Percentiles rank a stretch among this genome's conserved stretches.
These are phyloP conservation scores for Drosophila tani DNA, from an alignment of 1,140 invertebrate species.

Conservation along the genomic window DNA sequence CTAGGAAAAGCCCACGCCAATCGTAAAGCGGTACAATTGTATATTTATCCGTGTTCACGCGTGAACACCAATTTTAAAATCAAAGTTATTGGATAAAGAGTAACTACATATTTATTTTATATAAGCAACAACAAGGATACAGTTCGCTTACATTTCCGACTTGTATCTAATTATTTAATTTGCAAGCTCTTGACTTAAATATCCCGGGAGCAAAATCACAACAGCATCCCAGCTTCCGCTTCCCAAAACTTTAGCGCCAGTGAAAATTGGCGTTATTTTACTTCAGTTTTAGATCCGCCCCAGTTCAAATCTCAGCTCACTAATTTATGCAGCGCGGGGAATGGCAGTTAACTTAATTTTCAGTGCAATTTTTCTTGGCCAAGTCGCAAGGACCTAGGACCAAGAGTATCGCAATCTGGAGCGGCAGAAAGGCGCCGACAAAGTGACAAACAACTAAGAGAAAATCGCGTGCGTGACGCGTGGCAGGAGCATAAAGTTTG, in stretches of 20 bases:
- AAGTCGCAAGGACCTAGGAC: slow-evolving; percentile 28
- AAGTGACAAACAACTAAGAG: slow-evolving; percentile 82
- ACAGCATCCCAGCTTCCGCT: slow-evolving; percentile 3
- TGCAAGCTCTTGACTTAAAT: not conserved
- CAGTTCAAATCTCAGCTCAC: slow-evolving; percentile 52
- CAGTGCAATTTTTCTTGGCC: slow-evolving; percentile 65
- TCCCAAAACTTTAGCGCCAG: slow-evolving; percentile 19
- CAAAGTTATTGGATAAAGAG: no score
- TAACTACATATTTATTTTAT: no score
- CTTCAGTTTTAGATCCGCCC: slow-evolving; percentile 21
- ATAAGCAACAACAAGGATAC: no score
- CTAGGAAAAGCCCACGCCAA: no score
- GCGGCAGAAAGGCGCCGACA: slow-evolving; percentile 46
- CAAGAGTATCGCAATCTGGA: slow-evolving; percentile 7
- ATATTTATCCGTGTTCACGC: no score
- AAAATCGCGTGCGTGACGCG: slow-evolving; percentile 82
- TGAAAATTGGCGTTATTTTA: slow-evolving; percentile 26
- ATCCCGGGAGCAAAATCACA: not conserved
- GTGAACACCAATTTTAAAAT: no score
- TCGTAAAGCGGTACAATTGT: no score
- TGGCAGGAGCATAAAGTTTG: slow-evolving; percentile 79
- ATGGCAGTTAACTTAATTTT: slow-evolving; percentile 77
- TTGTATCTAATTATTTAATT: slow-evolving; percentile 4
- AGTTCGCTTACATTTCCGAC: not conserved
- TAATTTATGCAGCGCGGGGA: slow-evolving; percentile 67